Evolutionary conservation across 2,888 invertebrate species (phyloP), one percentile per base, ranked within the genome.

Genomic region (Ceraclea dissimilis): DNA sequence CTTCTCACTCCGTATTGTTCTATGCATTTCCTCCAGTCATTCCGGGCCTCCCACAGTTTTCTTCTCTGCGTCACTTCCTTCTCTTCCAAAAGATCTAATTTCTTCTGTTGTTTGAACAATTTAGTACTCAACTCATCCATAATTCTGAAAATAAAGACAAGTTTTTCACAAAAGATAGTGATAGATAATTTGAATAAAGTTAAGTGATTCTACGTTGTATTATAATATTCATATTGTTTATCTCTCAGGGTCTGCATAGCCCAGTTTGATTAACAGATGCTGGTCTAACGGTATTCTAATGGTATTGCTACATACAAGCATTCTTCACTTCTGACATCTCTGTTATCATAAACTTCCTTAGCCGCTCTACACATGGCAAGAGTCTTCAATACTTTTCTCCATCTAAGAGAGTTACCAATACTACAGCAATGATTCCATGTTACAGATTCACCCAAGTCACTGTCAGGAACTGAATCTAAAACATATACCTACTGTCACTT

Each of bases 341-440:
- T 33, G 13, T 39, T 18, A 2, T 22, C n/a, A 48, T 44, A 49
- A 11, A 8, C n/a, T n/a, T 33, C 34, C 18, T 34, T 44, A 31
- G 48, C 20, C 2, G 52, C 39, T 17, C 26, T 13, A 1, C 44
- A 46, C 11, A 48, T 31, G 17, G 49, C 52, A 19, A 33, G 39
- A 11, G 44, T 20, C 22, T 50, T 44, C 20, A 57, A 31, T 2
- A 46, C 49, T 2, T 10, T 50, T 2, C 57, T 51, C 52, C 57
- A 57, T 2, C 49, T 43, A 17, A 49, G 20, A 5, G 52, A 34
- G 17, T 18, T 17, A n/a, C 49, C 57, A 34, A 57, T 39, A 0
- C 43, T 34, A 6, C n/a, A n/a, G 21, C 43, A 43, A 17, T 52
- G 47, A 17, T 43, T 31, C 49, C 20, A 21, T n/a, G 17, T 18